Evolutionary conservation across 2,113 vertebrate genomes (phyloP).

Genomic region (Polypterus senegalus): DNA sequence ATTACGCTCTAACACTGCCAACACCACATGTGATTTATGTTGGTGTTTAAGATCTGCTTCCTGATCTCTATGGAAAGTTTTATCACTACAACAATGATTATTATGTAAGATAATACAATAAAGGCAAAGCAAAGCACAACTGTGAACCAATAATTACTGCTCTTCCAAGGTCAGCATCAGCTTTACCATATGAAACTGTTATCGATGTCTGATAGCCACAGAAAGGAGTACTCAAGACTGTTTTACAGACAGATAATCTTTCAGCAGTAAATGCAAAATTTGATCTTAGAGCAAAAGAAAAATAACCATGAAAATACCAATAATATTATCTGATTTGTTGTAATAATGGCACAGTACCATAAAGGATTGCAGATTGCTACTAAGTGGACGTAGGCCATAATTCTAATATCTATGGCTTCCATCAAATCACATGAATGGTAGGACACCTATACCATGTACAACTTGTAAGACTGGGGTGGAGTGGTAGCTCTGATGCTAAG

Average conservation of each 20-base stretch:
- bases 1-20: slow-evolving; percentile 16
- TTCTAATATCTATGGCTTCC: slow-evolving; percentile 25
- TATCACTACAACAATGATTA: slow-evolving; percentile 11
- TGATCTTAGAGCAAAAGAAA: slow-evolving; percentile 8
- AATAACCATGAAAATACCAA: slow-evolving; percentile 14
- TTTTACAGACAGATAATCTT: slow-evolving; percentile 18
- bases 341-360: slow-evolving; percentile 20
- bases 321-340: slow-evolving; percentile 17
- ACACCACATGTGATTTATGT: slow-evolving; percentile 23
- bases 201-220: slow-evolving; percentile 24
- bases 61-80: slow-evolving; percentile 17
- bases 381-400: slow-evolving; percentile 26
- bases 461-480: neutral
- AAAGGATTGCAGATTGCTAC: slow-evolving; percentile 25
- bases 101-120: slow-evolving; percentile 20
- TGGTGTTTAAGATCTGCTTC: slow-evolving; percentile 25
- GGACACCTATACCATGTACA: slow-evolving; percentile 24
- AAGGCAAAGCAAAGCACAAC: slow-evolving; percentile 25
- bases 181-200: slow-evolving; percentile 21
- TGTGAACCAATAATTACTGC: slow-evolving; percentile 8
- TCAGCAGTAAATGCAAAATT: slow-evolving; percentile 8
- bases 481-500: no score
- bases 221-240: slow-evolving; percentile 17
- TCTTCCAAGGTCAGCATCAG: slow-evolving; percentile 20
- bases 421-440: slow-evolving; percentile 15